phyloP scores from a whole-genome alignment of 2,113 vertebrate genomes.

The Connochaetes taurinus region DNA sequence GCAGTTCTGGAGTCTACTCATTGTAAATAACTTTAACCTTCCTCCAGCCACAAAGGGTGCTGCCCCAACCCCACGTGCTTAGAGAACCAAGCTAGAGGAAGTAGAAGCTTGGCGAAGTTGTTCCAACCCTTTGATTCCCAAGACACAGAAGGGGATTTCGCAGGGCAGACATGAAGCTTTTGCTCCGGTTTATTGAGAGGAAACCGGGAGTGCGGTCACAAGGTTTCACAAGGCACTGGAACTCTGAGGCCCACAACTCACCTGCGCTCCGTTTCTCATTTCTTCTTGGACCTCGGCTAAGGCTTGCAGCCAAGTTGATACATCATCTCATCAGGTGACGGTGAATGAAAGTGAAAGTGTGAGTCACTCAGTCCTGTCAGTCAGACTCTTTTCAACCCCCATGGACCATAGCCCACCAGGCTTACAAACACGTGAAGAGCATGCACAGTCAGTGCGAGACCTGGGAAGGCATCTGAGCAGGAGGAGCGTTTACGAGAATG shows the following conservation, averaged over 20 bases:
- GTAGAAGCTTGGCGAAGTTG: rapidly evolving
- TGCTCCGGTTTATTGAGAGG: not conserved
- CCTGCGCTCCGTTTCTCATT: not conserved
- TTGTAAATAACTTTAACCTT: not conserved
- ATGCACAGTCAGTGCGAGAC: rapidly evolving
- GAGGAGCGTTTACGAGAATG: rapidly evolving
- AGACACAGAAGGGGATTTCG: rapidly evolving
- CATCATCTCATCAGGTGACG: rapidly evolving
- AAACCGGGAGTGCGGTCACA: rapidly evolving
- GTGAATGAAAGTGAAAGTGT: not conserved
- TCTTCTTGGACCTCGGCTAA: not conserved
- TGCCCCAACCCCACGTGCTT: rapidly evolving
- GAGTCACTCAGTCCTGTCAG: not conserved
- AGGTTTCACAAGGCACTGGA: not conserved
- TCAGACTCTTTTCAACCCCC: not conserved
- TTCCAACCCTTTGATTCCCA: not conserved
- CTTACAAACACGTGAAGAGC: not conserved
- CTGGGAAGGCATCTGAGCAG: rapidly evolving
- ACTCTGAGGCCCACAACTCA: no score
- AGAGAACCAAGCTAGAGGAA: not conserved
- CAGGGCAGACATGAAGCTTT: not conserved
- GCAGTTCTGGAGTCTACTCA: not conserved
- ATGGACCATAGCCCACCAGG: not conserved
- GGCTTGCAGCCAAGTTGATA: not conserved
- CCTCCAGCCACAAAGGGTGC: not conserved